Evolutionary conservation across 2,113 vertebrate genomes (phyloP).

Genomic region (Leuciscus idus): DNA sequence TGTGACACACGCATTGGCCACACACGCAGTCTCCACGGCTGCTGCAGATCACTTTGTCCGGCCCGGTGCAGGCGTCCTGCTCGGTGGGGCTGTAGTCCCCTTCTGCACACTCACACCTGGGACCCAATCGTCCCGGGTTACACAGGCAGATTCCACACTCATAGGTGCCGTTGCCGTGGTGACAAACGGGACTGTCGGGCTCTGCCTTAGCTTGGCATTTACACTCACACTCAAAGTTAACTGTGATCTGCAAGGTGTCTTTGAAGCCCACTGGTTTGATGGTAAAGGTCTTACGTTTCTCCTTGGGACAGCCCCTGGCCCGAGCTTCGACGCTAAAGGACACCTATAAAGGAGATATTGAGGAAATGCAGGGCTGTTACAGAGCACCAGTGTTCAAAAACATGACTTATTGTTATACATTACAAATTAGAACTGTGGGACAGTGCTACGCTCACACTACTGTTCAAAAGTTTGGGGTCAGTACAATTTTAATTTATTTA

Average conservation of each 20-base stretch:
- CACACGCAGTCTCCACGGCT: conserved; percentile 93
- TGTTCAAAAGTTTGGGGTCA: no score
- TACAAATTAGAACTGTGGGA: neutral
- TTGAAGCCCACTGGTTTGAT: conserved; percentile 97
- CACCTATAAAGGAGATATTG: conserved; percentile 74
- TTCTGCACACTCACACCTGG: conserved; percentile 92
- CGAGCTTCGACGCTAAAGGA: conserved; percentile 93
- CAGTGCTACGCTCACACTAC: no score
- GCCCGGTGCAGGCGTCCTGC: conserved; percentile 86
- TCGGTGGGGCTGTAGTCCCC: conserved; percentile 84
- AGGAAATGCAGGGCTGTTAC: neutral
- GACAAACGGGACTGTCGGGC: conserved; percentile 79
- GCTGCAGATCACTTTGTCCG: conserved; percentile 79
- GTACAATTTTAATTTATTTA: no score
- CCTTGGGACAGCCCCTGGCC: conserved; percentile 85
- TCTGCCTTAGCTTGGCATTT: conserved; percentile 80
- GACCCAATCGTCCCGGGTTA: conserved; percentile 84
- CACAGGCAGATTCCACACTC: conserved; percentile 95
- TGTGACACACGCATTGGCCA: conserved; percentile 93
- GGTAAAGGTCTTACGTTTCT: conserved; percentile 86
- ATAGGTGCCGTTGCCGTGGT: conserved; percentile 86
- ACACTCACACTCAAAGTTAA: conserved; percentile 88
- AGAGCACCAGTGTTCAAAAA: neutral
- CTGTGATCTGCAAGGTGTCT: conserved; percentile 84
- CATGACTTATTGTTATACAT: neutral